Percentiles rank a stretch among this genome's conserved stretches.
Conservation (phyloP, 2,797 vertebrate genomes). For the Ciconia nigra region DNA sequence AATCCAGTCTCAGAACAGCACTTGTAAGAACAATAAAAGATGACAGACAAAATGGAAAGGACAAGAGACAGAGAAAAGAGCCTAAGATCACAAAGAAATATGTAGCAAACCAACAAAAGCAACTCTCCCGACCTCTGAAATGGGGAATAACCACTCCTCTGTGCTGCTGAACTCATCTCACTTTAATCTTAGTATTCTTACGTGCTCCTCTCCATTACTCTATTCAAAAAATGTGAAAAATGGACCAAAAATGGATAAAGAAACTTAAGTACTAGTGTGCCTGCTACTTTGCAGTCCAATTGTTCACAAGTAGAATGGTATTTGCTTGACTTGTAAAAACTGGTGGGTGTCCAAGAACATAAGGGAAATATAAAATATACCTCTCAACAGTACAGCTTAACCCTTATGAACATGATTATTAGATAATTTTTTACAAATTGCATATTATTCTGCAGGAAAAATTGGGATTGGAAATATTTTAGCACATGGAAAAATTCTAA, state of each 20-base stretch:
- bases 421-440: neutral
- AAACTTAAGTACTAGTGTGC: neutral
- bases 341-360: neutral
- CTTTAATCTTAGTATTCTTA: neutral
- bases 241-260: neutral
- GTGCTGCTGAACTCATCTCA: neutral
- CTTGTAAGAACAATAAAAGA: neutral
- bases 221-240: neutral
- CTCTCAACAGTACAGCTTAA: neutral
- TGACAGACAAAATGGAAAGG: neutral
- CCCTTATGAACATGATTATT: neutral
- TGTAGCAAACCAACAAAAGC: neutral
- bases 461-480: neutral
- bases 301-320: neutral
- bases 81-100: neutral
- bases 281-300: neutral
- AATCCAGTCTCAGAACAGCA: neutral
- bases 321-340: neutral
- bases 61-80: neutral
- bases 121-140: neutral
- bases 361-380: neutral
- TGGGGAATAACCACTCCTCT: neutral
- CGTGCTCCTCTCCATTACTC: neutral
- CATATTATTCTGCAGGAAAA: neutral
- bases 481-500: accelerated